Percentiles rank a stretch among this genome's conserved stretches.
These are phyloP conservation scores for Eidolon dupreanum DNA, from an alignment of 2,797 vertebrate genomes.

Conservation along the genomic window DNA sequence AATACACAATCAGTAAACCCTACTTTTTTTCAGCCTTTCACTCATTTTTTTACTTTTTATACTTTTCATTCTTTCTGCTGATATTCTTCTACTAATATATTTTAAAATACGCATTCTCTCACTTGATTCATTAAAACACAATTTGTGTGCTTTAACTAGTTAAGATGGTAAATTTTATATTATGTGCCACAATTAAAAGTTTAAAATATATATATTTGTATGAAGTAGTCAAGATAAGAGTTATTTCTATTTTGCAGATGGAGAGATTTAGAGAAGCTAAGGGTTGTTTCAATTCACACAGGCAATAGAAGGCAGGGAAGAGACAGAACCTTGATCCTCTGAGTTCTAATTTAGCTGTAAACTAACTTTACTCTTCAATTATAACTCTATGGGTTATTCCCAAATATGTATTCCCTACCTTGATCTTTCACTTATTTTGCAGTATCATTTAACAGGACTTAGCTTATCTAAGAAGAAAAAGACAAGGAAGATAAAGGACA, in stretches of 20 bases:
- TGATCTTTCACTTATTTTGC: background rate
- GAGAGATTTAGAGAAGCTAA: background rate
- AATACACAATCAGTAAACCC: background rate
- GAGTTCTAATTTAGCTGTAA: background rate
- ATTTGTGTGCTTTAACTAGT: background rate
- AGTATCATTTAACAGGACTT: background rate
- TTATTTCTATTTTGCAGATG: background rate
- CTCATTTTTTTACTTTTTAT: background rate
- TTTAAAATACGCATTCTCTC: background rate
- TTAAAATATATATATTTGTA: background rate
- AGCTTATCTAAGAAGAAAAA: background rate
- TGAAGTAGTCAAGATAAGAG: background rate
- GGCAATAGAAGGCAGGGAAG: background rate
- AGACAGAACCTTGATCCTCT: background rate
- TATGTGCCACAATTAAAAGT: too few relatives aligned
- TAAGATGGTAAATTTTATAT: background rate
- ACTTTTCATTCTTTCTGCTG: background rate
- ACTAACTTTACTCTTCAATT: background rate
- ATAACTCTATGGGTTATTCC: background rate
- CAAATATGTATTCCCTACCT: background rate
- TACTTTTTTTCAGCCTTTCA: background rate
- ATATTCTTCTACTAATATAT: background rate
- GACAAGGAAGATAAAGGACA: background rate
- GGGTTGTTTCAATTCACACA: background rate
- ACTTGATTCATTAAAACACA: background rate